phyloP scores from a whole-genome alignment of 2,113 vertebrate species.

The Rhinichthys klamathensis region DNA sequence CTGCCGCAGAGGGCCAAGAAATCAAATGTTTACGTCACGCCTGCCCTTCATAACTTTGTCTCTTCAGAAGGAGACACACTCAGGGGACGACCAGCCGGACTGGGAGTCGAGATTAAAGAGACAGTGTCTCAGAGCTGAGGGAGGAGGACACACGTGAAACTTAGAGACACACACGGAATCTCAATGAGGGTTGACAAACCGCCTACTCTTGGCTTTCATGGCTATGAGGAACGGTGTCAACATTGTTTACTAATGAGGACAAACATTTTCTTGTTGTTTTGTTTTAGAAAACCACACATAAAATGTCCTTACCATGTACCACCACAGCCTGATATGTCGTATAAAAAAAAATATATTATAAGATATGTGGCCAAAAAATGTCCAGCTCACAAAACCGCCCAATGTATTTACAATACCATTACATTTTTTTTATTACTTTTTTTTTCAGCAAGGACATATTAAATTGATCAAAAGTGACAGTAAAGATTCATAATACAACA shows the following conservation, averaged over 20 bases:
- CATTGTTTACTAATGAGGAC: no score
- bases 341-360: not conserved
- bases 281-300: not conserved
- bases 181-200: not conserved
- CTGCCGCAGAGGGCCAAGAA: not conserved
- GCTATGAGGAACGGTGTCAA: not conserved
- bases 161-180: not conserved
- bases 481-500: not conserved
- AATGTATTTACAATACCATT: no score
- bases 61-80: slow-evolving; percentile 4
- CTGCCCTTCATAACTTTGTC: slow-evolving; percentile 34
- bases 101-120: slow-evolving; percentile 24
- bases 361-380: not conserved
- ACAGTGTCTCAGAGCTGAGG: not conserved
- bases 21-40: slow-evolving; percentile 29
- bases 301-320: not conserved
- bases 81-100: not conserved
- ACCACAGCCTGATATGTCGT: no score
- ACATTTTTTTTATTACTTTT: no score
- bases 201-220: not conserved
- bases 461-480: not conserved
- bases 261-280: not conserved
- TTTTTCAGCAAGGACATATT: not conserved
- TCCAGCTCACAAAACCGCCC: not conserved
- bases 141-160: slow-evolving; percentile 11